These are phyloP conservation scores for Standfussiana lucernea DNA, from an alignment of 2,888 invertebrate species.

Conservation along the genomic window DNA sequence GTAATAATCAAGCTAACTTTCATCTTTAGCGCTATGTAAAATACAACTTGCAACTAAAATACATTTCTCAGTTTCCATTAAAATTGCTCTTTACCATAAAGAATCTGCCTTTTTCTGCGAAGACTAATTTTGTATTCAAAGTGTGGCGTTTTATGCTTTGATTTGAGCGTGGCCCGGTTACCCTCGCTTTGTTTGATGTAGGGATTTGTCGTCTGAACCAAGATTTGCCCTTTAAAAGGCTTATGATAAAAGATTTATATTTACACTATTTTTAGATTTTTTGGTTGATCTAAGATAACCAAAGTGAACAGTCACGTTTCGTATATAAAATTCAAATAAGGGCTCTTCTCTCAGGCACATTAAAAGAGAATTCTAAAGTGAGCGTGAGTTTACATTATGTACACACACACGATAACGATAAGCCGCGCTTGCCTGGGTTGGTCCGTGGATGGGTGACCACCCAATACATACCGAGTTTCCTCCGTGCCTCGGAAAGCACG, in stretches of 20 bases:
- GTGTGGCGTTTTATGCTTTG: slow-evolving; percentile 36
- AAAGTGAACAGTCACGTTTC: not conserved
- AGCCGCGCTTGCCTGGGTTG: too few species aligned
- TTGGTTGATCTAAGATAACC: not conserved
- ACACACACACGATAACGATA: not conserved
- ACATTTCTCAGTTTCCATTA: not conserved
- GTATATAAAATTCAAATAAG: not conserved
- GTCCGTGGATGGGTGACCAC: too few species aligned
- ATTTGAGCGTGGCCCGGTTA: slow-evolving; percentile 33
- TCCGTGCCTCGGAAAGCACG: too few species aligned
- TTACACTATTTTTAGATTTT: slow-evolving; percentile 35
- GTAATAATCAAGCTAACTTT: not conserved
- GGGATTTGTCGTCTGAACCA: slow-evolving; percentile 49
- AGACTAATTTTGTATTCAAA: slow-evolving; percentile 60
- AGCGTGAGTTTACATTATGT: not conserved
- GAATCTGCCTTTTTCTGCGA: slow-evolving; percentile 27
- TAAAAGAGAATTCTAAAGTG: not conserved
- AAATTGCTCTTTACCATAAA: slow-evolving; percentile 18
- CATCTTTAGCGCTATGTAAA: slow-evolving; percentile 6
- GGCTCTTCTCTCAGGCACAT: not conserved
- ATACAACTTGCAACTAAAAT: not conserved
- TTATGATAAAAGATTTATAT: slow-evolving; percentile 28
- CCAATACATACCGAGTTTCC: too few species aligned
- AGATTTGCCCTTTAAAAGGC: slow-evolving; percentile 36
- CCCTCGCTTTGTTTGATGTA: slow-evolving; percentile 48